Evolutionary conservation across 2,797 vertebrate genomes (phyloP).

Genomic region (Ateles fusciceps): DNA sequence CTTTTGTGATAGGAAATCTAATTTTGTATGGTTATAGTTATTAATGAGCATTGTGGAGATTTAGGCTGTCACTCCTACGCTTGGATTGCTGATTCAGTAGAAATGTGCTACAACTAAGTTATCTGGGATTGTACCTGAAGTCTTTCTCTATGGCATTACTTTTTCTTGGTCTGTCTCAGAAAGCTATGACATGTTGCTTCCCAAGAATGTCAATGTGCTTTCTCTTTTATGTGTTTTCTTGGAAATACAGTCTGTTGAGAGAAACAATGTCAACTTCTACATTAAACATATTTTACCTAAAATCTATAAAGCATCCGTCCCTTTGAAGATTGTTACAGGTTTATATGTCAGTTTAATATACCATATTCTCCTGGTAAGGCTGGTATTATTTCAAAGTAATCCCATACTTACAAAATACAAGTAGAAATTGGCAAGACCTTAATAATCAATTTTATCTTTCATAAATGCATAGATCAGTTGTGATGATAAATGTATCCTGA

Average conservation of each 20-base stretch:
- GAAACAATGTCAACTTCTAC: neutral
- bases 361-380: neutral
- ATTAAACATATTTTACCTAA: neutral
- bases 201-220: neutral
- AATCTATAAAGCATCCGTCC: neutral
- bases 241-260: neutral
- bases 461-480: neutral
- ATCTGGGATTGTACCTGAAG: neutral
- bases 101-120: neutral
- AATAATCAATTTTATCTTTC: slow-evolving; percentile 32
- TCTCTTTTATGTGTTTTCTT: neutral
- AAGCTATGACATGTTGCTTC: neutral
- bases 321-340: neutral
- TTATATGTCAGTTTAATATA: slow-evolving; percentile 23
- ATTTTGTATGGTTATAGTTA: slow-evolving; percentile 19
- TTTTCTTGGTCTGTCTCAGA: neutral
- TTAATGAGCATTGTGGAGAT: neutral
- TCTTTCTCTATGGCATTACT: neutral
- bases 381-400: slow-evolving; percentile 21
- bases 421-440: neutral
- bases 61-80: neutral
- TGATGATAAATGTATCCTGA: neutral
- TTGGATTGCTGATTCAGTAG: neutral
- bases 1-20: slow-evolving; percentile 33
- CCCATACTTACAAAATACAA: neutral